A percentile compares a stretch with the other conserved stretches of the same genome.
Conservation (phyloP, 2,113 vertebrate species). For the Colossoma macropomum region DNA sequence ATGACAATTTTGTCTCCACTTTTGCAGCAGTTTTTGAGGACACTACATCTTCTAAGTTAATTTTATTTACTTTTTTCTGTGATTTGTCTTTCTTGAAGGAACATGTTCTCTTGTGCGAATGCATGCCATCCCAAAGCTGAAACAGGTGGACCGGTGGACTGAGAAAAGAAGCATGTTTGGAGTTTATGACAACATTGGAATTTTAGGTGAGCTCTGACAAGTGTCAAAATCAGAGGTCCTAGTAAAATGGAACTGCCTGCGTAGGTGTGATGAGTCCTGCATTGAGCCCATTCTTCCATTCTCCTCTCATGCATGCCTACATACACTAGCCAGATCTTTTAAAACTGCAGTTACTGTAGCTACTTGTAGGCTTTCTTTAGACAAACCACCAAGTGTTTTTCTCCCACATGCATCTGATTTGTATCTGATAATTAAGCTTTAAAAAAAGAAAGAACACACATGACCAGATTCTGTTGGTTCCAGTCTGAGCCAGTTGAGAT, state of each 20-base stretch:
- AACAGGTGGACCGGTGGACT: constrained; percentile 88
- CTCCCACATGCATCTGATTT: no score
- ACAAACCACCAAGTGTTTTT: no score
- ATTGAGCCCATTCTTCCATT: no score
- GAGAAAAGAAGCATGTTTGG: constrained; percentile 90
- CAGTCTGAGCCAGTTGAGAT: no score
- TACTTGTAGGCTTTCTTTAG: no score
- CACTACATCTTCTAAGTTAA: neutral
- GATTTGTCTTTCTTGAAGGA: constrained; percentile 60
- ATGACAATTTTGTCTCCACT: neutral
- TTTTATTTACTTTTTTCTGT: neutral
- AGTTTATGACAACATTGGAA: constrained; percentile 94
- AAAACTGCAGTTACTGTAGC: no score
- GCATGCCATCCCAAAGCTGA: constrained; percentile 74
- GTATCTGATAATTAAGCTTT: no score
- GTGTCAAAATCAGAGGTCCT: neutral
- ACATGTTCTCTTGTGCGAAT: constrained; percentile 68
- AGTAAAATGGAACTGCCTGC: neutral
- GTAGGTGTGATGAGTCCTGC: no score
- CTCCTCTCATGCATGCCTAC: no score
- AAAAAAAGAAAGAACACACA: no score
- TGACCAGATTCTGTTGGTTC: no score
- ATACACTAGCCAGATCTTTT: no score
- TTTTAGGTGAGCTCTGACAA: constrained; percentile 81
- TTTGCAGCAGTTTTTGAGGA: neutral